Evolutionary conservation across 2,113 vertebrate genomes (phyloP), one percentile per base, ranked within the genome.

Genomic region (Campylomormyrus tamandua): DNA sequence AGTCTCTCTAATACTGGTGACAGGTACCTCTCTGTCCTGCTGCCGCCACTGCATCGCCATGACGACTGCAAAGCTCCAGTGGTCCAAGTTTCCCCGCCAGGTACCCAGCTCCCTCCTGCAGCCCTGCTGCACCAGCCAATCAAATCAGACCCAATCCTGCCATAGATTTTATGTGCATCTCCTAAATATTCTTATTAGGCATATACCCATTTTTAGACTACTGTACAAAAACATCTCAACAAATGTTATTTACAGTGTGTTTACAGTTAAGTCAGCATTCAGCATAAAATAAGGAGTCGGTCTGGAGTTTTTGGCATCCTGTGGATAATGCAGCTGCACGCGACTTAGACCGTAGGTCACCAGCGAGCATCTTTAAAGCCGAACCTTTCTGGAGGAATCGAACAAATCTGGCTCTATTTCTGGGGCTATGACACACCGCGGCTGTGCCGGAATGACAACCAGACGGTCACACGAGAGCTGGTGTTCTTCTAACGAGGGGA

Each of bases 371-470:
- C 95, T 96, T 94, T 94, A 53, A 95, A 94, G 95, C 95, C 93
- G 95, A 94, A 93, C 93, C 87, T 91, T 50, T 91, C 91, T 91
- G 90, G 92, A 93, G 92, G 91, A 93, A 93, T 93, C 92, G 13
- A 95, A 94, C 95, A 95, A 94, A 95, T 94, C 94, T 88, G 92
- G 91, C 91, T 94, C 93, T 95, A 94, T 94, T 96, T 94, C 93
- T 93, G 94, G 91, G 92, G 91, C 92, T 91, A 93, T 95, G 95
- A 96, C 95, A 94, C 94, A 95, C 93, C 66, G 91, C 91, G 94
- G 94, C 94, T 94, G 94, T 93, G 90, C 91, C 95, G 89, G 91
- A 92, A 92, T 94, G 92, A 93, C 95, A 95, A 94, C 93, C 93
- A 94, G 94, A 91, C 91, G 94, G 94, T 95, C 95, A 95, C 95